phyloP scores from a whole-genome alignment of 2,113 vertebrate species.

The Rhombomys opimus region DNA sequence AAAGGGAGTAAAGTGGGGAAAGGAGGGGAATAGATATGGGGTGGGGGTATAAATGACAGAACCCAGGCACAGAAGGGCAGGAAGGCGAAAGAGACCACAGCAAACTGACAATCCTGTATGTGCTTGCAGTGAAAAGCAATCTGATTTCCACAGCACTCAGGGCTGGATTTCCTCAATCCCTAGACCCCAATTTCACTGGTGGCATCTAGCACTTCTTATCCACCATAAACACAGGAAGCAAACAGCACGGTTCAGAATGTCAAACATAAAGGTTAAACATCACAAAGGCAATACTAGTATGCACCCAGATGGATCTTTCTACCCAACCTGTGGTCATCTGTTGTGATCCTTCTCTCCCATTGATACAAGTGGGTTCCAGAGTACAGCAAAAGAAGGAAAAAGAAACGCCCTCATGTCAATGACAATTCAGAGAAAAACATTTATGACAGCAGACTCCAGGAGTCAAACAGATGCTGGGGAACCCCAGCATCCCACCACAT shows the following conservation, averaged over 20 bases:
- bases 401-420: neutral
- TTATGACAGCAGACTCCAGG: neutral
- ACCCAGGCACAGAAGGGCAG: neutral
- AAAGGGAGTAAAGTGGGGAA: too few species aligned
- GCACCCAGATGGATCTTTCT: neutral
- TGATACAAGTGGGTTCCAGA: too few species aligned
- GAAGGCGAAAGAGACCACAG: neutral
- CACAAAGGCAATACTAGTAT: neutral
- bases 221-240: neutral
- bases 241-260: neutral
- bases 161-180: neutral
- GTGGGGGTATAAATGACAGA: neutral
- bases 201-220: neutral
- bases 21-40: neutral
- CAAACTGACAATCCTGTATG: neutral
- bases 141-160: neutral
- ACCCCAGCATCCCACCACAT: neutral
- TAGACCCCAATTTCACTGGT: neutral
- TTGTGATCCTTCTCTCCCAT: neutral
- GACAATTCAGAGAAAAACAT: neutral
- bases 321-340: neutral
- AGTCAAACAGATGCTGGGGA: neutral
- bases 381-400: neutral
- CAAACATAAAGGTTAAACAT: too few species aligned
- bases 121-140: neutral